Percentiles rank a stretch among this genome's conserved stretches.
Evolutionary conservation across 2,888 invertebrate species (phyloP).

Genomic region (Xestobium rufovillosum): DNA sequence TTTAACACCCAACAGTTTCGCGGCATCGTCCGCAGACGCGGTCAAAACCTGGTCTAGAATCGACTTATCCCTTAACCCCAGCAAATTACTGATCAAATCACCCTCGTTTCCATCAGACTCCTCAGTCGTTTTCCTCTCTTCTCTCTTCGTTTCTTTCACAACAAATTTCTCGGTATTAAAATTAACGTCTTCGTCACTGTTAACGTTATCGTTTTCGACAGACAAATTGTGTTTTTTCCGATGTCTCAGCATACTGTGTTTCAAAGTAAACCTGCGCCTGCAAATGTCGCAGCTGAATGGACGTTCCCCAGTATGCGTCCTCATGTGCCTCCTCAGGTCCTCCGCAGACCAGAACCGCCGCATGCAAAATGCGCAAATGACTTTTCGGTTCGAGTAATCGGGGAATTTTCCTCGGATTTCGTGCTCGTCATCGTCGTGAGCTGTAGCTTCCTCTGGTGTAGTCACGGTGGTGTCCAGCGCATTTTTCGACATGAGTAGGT

Average conservation of each 20-base stretch:
- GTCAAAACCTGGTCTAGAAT: constrained; percentile 77
- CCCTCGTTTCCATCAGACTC: constrained; percentile 48
- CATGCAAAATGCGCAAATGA: constrained; percentile 86
- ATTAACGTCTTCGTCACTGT: constrained; percentile 42
- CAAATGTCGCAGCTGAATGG: constrained; percentile 91
- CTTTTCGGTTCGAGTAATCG: constrained; percentile 81
- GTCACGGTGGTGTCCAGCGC: constrained; percentile 59
- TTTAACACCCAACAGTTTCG: constrained; percentile 76
- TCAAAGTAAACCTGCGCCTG: constrained; percentile 78
- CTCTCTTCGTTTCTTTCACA: constrained; percentile 45
- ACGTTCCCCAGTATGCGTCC: constrained; percentile 86
- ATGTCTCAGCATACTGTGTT: constrained; percentile 91
- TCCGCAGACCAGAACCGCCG: constrained; percentile 94
- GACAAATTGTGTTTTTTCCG: constrained; percentile 75
- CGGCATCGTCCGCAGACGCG: constrained; percentile 79
- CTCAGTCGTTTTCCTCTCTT: constrained; percentile 37
- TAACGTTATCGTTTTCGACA: constrained; percentile 43
- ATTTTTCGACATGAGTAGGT: constrained; percentile 73
- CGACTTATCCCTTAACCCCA: constrained; percentile 80
- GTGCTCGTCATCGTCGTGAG: constrained; percentile 61
- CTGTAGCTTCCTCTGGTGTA: constrained; percentile 38
- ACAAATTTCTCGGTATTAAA: constrained; percentile 20
- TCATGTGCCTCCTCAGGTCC: constrained; percentile 87
- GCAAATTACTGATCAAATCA: constrained; percentile 80
- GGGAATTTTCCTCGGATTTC: constrained; percentile 73